phyloP scores from a whole-genome alignment of 2,797 vertebrate genomes.

The Chaetophractus vellerosus region DNA sequence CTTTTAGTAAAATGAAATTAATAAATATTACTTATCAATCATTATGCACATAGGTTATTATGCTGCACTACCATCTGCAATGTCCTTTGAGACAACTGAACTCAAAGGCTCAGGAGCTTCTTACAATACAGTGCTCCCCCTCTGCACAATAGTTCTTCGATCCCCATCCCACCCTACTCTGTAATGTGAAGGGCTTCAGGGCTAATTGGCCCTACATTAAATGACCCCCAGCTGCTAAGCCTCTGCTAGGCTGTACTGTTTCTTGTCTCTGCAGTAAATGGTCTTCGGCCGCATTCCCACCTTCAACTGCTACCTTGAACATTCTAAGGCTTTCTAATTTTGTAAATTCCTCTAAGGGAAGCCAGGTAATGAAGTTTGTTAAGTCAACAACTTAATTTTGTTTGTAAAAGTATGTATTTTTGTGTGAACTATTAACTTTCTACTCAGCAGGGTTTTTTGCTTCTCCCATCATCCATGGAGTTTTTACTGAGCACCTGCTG shows the following conservation, averaged over 20 bases:
- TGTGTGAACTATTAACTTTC: neutral
- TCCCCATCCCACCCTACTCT: neutral
- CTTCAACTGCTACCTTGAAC: neutral
- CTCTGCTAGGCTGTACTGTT: neutral
- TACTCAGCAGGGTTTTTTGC: neutral
- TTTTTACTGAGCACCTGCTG: neutral
- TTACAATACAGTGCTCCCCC: neutral
- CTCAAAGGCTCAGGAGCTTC: neutral
- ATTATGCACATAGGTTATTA: accelerated
- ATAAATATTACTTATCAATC: neutral
- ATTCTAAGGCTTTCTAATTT: neutral
- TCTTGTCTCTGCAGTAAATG: neutral
- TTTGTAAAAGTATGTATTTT: neutral
- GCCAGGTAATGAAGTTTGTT: neutral
- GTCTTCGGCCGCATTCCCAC: neutral
- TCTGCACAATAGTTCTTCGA: neutral
- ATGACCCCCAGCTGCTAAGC: neutral
- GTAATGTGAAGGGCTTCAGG: neutral
- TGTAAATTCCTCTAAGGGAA: constrained; percentile 53
- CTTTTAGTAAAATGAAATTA: constrained; percentile 56
- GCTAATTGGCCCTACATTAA: neutral
- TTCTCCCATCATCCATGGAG: neutral
- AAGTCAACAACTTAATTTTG: constrained; percentile 21
- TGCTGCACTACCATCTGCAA: neutral
- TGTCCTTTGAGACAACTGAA: neutral